Evolutionary conservation across 2,113 vertebrate genomes (phyloP).

Genomic region (Emydura subglobosa): DNA sequence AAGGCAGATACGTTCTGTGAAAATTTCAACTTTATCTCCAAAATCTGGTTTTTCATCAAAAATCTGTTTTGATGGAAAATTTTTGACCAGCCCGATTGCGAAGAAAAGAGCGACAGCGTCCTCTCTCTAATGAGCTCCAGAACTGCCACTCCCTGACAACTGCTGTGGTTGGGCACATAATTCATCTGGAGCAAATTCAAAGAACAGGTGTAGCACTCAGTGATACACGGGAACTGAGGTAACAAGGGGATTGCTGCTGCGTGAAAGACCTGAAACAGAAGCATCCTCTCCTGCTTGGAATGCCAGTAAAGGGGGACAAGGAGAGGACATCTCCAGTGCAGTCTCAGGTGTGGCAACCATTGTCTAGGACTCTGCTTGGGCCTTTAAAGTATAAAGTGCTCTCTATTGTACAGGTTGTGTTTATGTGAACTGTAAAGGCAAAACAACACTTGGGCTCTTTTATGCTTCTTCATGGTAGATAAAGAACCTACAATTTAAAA

Average conservation of each 20-base stretch:
- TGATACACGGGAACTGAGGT: background rate
- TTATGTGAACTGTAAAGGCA: background rate
- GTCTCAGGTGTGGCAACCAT: background rate
- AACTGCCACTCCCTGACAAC: background rate
- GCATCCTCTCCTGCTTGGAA: background rate
- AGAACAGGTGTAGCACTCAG: background rate
- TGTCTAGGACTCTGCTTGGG: background rate
- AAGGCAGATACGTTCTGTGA: background rate
- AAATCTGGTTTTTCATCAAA: background rate
- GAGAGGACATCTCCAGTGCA: background rate
- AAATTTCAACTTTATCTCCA: background rate
- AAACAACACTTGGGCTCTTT: background rate
- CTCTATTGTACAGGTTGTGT: background rate
- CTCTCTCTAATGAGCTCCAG: background rate
- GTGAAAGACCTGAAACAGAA: background rate
- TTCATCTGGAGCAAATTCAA: background rate
- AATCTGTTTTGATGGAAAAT: background rate
- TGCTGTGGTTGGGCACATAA: background rate
- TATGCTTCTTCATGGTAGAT: background rate
- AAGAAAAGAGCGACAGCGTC: background rate
- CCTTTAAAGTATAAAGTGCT: background rate
- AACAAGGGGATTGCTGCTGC: background rate
- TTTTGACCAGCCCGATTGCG: background rate
- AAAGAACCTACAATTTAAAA: accelerated
- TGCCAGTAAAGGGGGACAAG: background rate